Percentiles rank a stretch among this genome's conserved stretches.
Conservation (phyloP, 2,113 vertebrate genomes). For the Platysteira castanea region DNA sequence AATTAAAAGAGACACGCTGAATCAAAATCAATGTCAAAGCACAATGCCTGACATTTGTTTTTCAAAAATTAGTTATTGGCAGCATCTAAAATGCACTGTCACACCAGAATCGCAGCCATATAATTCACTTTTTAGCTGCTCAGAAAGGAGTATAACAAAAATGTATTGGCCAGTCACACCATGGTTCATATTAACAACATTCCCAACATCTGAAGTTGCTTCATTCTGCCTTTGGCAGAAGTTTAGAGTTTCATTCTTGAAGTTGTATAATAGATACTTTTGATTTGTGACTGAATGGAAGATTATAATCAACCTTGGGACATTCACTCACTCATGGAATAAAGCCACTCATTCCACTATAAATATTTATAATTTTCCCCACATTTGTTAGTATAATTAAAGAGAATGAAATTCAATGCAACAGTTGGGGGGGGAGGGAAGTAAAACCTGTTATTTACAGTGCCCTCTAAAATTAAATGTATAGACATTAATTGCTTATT, state of each 20-base stretch:
- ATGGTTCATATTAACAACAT: neutral
- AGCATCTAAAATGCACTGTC: constrained; percentile 7
- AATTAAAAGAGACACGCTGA: neutral
- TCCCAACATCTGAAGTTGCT: neutral
- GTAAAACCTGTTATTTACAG: constrained; percentile 56
- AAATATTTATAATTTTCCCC: constrained; percentile 60
- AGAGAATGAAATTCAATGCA: constrained; percentile 55
- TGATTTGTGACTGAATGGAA: constrained; percentile 46
- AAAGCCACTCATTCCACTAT: constrained; percentile 43
- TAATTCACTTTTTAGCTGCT: constrained; percentile 18
- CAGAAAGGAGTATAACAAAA: neutral
- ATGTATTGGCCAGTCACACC: neutral
- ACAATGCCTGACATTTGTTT: constrained; percentile 12
- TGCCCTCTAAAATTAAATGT: constrained; percentile 61
- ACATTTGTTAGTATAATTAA: constrained; percentile 64
- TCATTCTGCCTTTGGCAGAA: constrained; percentile 40
- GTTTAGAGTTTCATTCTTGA: constrained; percentile 27
- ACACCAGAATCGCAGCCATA: neutral
- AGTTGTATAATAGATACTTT: constrained; percentile 40
- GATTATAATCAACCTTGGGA: constrained; percentile 53
- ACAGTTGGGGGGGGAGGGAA: constrained; percentile 56
- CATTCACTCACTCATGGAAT: constrained; percentile 20
- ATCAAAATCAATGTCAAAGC: neutral
- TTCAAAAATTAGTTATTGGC: constrained; percentile 27
- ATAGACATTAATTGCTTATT: constrained; percentile 59